phyloP scores from a whole-genome alignment of 1,140 invertebrate genomes.

The Varroa destructor region DNA sequence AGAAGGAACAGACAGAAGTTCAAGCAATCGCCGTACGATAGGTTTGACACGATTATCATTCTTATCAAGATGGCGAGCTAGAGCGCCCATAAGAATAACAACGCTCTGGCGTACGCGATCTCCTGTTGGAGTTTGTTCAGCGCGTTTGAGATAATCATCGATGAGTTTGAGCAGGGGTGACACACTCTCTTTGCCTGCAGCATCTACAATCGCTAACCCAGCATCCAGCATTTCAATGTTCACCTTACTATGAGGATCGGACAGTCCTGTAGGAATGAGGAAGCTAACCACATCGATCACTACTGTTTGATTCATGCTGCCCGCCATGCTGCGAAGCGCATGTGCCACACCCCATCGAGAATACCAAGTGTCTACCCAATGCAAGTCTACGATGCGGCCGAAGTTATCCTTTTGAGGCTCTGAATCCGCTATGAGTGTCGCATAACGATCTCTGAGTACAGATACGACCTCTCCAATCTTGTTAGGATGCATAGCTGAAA shows the following conservation, averaged over 20 bases:
- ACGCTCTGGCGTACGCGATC: constrained; percentile 88
- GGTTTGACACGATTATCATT: constrained; percentile 76
- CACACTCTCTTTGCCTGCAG: constrained; percentile 62
- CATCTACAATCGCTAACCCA: constrained; percentile 73
- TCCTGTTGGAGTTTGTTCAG: constrained; percentile 71
- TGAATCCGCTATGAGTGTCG: constrained; percentile 47
- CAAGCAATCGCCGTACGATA: constrained; percentile 76
- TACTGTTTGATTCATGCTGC: constrained; percentile 50
- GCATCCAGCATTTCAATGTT: constrained; percentile 79
- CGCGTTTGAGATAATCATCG: constrained; percentile 74
- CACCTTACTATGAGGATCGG: constrained; percentile 67
- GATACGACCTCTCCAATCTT: constrained; percentile 49
- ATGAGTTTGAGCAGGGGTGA: constrained; percentile 49
- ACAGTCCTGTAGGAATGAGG: constrained; percentile 72
- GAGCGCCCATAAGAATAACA: constrained; percentile 87
- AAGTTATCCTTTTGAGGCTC: constrained; percentile 58
- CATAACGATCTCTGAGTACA: constrained; percentile 57
- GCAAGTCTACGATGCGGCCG: constrained; percentile 67
- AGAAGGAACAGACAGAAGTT: constrained; percentile 84
- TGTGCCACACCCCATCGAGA: constrained; percentile 72
- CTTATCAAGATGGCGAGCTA: constrained; percentile 84
- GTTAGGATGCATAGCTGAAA: constrained; percentile 48
- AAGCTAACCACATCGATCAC: constrained; percentile 56
- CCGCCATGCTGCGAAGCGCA: constrained; percentile 58
- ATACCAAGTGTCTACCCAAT: constrained; percentile 64